These are phyloP conservation scores for Tenthredo mesomela DNA, from an alignment of 2,888 invertebrate species.

Conservation along the genomic window DNA sequence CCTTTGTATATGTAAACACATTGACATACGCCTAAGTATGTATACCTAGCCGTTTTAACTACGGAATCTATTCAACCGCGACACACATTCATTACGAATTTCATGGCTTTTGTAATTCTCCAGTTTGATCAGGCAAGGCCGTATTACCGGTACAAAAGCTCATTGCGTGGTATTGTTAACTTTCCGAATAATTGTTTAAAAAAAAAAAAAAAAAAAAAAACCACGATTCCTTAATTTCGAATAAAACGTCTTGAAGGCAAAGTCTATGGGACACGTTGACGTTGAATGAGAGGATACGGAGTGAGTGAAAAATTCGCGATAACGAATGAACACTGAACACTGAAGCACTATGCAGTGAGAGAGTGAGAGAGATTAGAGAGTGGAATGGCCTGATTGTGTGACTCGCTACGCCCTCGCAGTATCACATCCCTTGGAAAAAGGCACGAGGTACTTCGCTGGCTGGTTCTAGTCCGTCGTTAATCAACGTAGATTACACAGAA, in stretches of 20 bases:
- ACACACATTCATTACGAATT: background rate
- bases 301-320: slow-evolving; percentile 21
- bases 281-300: background rate
- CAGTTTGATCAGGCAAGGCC: background rate
- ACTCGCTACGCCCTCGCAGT: slow-evolving; percentile 20
- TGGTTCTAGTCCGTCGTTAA: slow-evolving; percentile 14
- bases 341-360: slow-evolving; percentile 7
- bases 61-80: slow-evolving; percentile 1
- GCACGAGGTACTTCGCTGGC: background rate
- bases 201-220: background rate
- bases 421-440: slow-evolving; percentile 42
- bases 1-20: background rate
- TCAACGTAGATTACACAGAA: slow-evolving; percentile 44
- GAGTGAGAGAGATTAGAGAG: slow-evolving; percentile 26
- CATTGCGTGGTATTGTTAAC: background rate
- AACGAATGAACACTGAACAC: slow-evolving; percentile 1
- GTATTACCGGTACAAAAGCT: background rate
- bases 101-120: background rate
- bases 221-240: background rate
- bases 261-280: background rate
- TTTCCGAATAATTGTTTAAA: background rate
- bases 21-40: background rate
- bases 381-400: slow-evolving; percentile 24
- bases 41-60: background rate
- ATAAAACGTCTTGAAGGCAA: background rate